These are phyloP conservation scores for Australoheros facetus DNA, from an alignment of 2,797 vertebrate genomes.

Conservation along the genomic window DNA sequence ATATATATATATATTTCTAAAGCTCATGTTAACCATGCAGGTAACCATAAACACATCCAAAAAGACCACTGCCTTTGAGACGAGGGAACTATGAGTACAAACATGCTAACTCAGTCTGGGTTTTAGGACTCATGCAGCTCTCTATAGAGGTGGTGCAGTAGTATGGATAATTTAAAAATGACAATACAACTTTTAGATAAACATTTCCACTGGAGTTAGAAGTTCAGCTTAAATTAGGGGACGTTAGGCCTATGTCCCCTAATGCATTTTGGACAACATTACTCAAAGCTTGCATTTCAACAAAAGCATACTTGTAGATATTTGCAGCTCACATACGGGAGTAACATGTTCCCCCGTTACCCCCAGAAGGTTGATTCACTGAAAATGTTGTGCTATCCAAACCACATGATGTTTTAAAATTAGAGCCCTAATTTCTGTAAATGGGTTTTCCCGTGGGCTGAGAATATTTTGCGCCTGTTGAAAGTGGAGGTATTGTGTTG, in stretches of 20 bases:
- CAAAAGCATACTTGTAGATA: not conserved
- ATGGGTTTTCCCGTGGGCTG: constrained; percentile 17
- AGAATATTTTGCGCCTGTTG: constrained; percentile 31
- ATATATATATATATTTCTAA: not conserved
- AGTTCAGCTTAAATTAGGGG: not conserved
- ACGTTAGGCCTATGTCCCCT: too few species aligned
- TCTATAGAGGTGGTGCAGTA: not conserved
- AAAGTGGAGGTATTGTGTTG: constrained; percentile 43
- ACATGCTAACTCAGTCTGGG: not conserved
- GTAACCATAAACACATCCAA: not conserved
- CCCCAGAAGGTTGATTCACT: constrained; percentile 21
- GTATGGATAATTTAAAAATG: not conserved
- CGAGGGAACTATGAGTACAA: not conserved
- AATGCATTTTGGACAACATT: not conserved
- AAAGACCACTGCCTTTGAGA: not conserved
- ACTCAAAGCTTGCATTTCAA: not conserved
- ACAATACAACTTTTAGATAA: not conserved
- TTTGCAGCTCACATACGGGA: not conserved
- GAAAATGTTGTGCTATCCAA: constrained; percentile 20
- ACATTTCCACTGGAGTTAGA: not conserved
- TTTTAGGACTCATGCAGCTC: not conserved
- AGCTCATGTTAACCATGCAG: accelerated
- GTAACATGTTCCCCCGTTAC: not conserved
- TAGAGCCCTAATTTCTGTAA: constrained; percentile 46
- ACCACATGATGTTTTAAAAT: constrained; percentile 47